phyloP scores from a whole-genome alignment of 2,888 invertebrate genomes.

The Patella ulyssiponensis region DNA sequence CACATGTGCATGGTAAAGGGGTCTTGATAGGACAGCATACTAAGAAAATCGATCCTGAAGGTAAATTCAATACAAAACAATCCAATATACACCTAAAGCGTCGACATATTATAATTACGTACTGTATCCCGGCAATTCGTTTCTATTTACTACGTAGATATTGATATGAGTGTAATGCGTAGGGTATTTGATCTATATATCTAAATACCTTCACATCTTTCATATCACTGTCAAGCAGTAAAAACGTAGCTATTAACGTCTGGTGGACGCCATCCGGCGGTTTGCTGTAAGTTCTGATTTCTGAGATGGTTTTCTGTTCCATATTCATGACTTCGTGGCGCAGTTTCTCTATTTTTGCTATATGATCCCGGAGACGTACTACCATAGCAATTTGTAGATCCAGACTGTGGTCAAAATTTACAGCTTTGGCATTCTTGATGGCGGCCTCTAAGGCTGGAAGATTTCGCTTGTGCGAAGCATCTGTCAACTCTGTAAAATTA shows the following conservation, averaged over 20 bases:
- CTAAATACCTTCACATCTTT: slow-evolving; percentile 59
- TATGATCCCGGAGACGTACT: slow-evolving; percentile 51
- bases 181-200: background rate
- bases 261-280: slow-evolving; percentile 65
- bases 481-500: slow-evolving; percentile 50
- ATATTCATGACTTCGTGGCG: slow-evolving; percentile 63
- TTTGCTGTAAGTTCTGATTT: slow-evolving; percentile 64
- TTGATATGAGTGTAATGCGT: slow-evolving; percentile 22
- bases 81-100: background rate
- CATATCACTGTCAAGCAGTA: slow-evolving; percentile 59
- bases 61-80: too few relatives aligned
- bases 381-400: slow-evolving; percentile 61
- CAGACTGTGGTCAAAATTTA: slow-evolving; percentile 58
- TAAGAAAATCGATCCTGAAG: too few relatives aligned
- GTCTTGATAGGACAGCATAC: too few relatives aligned
- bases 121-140: slow-evolving; percentile 28
- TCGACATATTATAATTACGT: background rate
- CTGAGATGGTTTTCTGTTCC: slow-evolving; percentile 66
- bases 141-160: slow-evolving; percentile 36
- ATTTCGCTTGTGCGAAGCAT: slow-evolving; percentile 56
- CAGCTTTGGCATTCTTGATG: slow-evolving; percentile 52
- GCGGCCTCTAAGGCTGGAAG: slow-evolving; percentile 51
- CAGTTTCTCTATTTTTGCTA: slow-evolving; percentile 58
- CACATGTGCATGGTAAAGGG: too few relatives aligned
- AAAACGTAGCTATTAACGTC: slow-evolving; percentile 63